Conservation (phyloP, 2,888 invertebrate genomes). For the Harpalus rufipes region DNA sequence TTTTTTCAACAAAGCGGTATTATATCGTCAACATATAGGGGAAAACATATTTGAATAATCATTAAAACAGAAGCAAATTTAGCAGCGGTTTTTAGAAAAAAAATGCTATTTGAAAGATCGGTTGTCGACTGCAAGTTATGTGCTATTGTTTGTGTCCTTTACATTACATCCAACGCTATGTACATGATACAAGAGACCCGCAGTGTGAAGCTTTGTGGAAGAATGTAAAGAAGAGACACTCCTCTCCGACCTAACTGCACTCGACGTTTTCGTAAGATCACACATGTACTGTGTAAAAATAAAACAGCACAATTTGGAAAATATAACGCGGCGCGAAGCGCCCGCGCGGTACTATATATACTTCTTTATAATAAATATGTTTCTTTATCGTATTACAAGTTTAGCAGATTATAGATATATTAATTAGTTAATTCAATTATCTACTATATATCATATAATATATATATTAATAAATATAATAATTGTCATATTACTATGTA, state of each 20-base stretch:
- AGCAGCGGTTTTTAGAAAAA: too few relatives aligned
- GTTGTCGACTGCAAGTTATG: too few relatives aligned
- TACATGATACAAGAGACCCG: too few relatives aligned
- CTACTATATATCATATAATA: slow-evolving; percentile 74
- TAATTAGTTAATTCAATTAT: slow-evolving; percentile 74
- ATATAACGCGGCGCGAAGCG: slow-evolving; percentile 58
- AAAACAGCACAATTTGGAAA: slow-evolving; percentile 66
- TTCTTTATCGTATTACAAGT: slow-evolving; percentile 77
- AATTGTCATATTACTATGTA: slow-evolving; percentile 72
- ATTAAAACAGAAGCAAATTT: too few relatives aligned
- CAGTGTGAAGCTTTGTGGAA: too few relatives aligned
- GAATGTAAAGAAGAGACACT: neutral
- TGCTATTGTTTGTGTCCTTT: too few relatives aligned
- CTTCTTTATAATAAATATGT: slow-evolving; percentile 73
- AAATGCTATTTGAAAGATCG: too few relatives aligned
- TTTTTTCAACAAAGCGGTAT: too few relatives aligned
- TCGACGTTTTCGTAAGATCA: slow-evolving; percentile 68
- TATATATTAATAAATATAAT: slow-evolving; percentile 74
- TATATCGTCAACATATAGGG: too few relatives aligned
- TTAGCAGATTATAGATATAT: slow-evolving; percentile 77
- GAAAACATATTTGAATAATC: too few relatives aligned
- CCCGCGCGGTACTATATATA: slow-evolving; percentile 60
- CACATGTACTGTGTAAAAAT: slow-evolving; percentile 71
- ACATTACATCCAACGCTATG: too few relatives aligned
- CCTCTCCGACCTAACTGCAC: slow-evolving; percentile 4